Conservation (phyloP, 2,113 vertebrate genomes). For the Pheucticus melanocephalus region DNA sequence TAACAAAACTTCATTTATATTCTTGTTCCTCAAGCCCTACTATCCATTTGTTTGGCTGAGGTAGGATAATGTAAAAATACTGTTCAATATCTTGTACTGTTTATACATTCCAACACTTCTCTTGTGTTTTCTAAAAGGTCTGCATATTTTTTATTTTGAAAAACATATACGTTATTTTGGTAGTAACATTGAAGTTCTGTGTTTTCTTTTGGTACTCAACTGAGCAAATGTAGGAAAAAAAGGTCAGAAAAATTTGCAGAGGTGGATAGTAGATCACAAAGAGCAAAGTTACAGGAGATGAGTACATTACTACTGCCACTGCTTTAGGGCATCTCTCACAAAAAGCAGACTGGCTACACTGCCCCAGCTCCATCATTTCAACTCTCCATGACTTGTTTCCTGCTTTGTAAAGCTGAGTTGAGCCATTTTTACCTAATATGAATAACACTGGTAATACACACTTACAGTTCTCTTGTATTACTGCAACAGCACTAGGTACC, state of each 20-base stretch:
- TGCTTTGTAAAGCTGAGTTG: not conserved
- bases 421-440: not conserved
- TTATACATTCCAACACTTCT: not conserved
- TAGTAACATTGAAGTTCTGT: not conserved
- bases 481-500: not conserved
- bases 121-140: not conserved
- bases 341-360: not conserved
- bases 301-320: not conserved
- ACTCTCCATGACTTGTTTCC: not conserved
- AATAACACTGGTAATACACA: not conserved
- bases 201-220: not conserved
- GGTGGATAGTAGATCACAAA: not conserved
- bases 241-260: not conserved
- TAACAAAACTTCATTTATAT: not conserved
- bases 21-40: not conserved
- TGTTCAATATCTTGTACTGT: not conserved
- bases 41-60: not conserved
- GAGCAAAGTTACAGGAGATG: not conserved
- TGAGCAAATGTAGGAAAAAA: not conserved
- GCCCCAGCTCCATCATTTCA: not conserved
- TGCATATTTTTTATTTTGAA: not conserved
- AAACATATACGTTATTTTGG: not conserved
- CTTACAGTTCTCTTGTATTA: not conserved
- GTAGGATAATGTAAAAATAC: not conserved
- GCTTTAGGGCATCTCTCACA: not conserved